Evolutionary conservation across 1,140 invertebrate species (phyloP).

Genomic region (Tyrophagus putrescentiae): DNA sequence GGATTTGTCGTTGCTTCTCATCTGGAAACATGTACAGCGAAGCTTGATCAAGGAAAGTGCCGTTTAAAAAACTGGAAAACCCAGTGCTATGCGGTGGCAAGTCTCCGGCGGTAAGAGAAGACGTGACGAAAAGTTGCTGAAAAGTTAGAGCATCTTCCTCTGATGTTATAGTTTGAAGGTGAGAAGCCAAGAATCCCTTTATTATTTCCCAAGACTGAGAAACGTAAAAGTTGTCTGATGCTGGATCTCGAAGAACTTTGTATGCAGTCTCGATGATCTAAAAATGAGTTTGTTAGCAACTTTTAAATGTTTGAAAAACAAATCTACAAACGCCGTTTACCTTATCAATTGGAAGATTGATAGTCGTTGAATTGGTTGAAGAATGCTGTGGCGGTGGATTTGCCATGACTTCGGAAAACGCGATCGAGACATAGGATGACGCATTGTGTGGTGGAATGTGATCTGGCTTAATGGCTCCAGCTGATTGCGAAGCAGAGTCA

Average conservation of each 20-base stretch:
- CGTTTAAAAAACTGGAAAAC: too few relatives aligned
- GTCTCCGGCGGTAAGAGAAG: slow-evolving; percentile 53
- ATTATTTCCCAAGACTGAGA: slow-evolving; percentile 87
- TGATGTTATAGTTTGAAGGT: slow-evolving; percentile 50
- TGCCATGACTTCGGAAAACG: background rate
- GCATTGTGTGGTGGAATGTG: background rate
- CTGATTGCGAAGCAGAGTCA: background rate
- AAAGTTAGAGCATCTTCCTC: slow-evolving; percentile 58
- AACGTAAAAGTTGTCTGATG: slow-evolving; percentile 64
- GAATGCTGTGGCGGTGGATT: background rate
- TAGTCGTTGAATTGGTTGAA: slow-evolving; percentile 56
- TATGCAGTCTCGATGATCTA: slow-evolving; percentile 66
- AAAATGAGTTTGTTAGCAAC: slow-evolving; percentile 30
- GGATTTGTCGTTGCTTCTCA: slow-evolving; percentile 61
- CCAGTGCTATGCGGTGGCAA: too few relatives aligned
- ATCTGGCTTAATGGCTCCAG: background rate
- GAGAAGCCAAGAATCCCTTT: slow-evolving; percentile 71
- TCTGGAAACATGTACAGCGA: slow-evolving; percentile 67
- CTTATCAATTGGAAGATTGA: slow-evolving; percentile 75
- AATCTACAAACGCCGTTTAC: slow-evolving; percentile 32
- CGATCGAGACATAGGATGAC: background rate
- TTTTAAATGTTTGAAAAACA: slow-evolving; percentile 11
- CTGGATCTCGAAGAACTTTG: slow-evolving; percentile 63
- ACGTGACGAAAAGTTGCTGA: slow-evolving; percentile 66
- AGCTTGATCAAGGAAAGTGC: too few relatives aligned